Evolutionary conservation across 2,888 invertebrate species (phyloP), one percentile per base, ranked within the genome.

Genomic region (Andrena marginata): DNA sequence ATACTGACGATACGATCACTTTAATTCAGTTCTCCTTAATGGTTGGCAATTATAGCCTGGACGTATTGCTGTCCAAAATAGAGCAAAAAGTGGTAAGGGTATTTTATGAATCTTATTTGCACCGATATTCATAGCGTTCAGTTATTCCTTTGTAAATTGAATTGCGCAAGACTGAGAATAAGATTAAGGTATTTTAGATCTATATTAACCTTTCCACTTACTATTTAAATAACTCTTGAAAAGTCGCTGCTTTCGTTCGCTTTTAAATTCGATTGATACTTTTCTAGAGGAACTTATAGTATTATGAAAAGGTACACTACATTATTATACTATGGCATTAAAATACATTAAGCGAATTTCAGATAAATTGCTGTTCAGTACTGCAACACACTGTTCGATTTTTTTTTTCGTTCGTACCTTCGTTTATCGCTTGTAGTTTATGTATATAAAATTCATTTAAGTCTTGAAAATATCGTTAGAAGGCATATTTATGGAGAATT

Each of bases 21-120:
- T 68, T 71, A 79, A 79, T 80, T 80, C 70, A 79, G 59, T 82
- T 82, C 72, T 85, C 77, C 71, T 70, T 76, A 86, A 85, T 42
- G 85, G 82, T 86, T 92, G 91, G 92, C 92, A 92, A 90, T 92
- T 88, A 72, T 87, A 90, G 88, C 90, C 90, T 91, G 90, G 91
- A 92, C 91, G 87, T 87, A 89, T 89, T 80, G 81, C 85, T 88
- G 89, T 91, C 91, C 92, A 89, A 89, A 87, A 90, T 76, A 88
- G 86, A 88, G 80, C 78, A 84, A 77, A 87, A 26, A 79, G 76
- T 81, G 54, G 85, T 81, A 73, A 73, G 65, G 81, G 80, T 80
- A 73, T 70, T 56, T 82, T 63, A 69, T 26, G 26, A 60, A 73
- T 84, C 62, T 77, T 82, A 81, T 76, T 77, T 80, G 71, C 82